phyloP scores from a whole-genome alignment of 2,888 invertebrate species.

The Cantharis nigra region DNA sequence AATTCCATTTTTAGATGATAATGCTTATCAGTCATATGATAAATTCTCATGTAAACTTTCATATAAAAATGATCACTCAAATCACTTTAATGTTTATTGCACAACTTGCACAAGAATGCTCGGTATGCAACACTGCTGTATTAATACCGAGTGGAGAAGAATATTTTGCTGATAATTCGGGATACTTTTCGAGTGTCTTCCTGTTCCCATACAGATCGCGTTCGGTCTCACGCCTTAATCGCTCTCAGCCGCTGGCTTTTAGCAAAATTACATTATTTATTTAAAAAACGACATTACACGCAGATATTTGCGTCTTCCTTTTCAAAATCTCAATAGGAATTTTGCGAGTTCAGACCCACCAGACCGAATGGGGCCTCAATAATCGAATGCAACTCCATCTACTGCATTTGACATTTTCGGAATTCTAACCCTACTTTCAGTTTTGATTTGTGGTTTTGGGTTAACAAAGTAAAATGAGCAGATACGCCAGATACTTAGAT shows the following conservation, averaged over 20 bases:
- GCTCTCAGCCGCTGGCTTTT: not conserved
- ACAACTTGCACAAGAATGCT: not conserved
- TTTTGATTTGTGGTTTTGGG: not conserved
- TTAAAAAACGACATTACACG: too few relatives aligned
- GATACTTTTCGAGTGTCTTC: not conserved
- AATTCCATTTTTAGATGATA: not conserved
- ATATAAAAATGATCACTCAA: not conserved
- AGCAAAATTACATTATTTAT: too few relatives aligned
- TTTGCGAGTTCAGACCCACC: not conserved
- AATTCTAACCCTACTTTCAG: not conserved
- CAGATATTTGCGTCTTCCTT: too few relatives aligned
- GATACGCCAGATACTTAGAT: constrained; percentile 73
- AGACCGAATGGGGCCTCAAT: too few relatives aligned
- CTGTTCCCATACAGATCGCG: not conserved
- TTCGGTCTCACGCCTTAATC: not conserved
- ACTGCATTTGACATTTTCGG: not conserved
- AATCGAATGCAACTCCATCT: not conserved
- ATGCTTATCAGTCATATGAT: not conserved
- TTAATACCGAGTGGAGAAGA: not conserved
- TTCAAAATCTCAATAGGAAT: too few relatives aligned
- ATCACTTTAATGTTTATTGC: not conserved
- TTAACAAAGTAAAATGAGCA: constrained; percentile 55
- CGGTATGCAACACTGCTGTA: not conserved
- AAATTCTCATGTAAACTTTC: not conserved
- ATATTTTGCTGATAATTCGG: not conserved